phyloP scores from a whole-genome alignment of 2,888 invertebrate species.

The Pterobdella sp. region DNA sequence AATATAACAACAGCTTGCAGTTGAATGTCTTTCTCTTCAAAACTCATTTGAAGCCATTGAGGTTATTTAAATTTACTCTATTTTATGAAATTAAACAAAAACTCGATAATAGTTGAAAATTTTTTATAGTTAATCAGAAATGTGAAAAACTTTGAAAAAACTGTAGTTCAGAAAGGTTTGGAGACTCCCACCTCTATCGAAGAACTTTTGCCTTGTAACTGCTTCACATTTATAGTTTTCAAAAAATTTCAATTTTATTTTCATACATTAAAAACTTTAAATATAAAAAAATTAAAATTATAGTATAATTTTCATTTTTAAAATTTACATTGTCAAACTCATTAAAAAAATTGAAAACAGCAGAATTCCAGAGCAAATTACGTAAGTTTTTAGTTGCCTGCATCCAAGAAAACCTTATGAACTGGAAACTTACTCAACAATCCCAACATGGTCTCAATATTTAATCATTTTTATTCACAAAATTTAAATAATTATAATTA shows the following conservation, averaged over 20 bases:
- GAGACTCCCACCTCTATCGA: background rate
- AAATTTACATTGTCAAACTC: no score
- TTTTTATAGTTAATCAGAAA: background rate
- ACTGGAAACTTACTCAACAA: background rate
- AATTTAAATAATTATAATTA: no score
- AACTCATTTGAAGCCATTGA: background rate
- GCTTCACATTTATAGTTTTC: background rate
- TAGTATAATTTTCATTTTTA: background rate
- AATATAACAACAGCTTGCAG: background rate
- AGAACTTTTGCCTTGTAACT: background rate
- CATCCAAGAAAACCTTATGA: background rate
- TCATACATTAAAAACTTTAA: background rate
- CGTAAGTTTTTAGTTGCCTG: background rate
- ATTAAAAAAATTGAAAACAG: no score
- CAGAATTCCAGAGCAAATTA: background rate
- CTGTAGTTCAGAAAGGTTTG: background rate
- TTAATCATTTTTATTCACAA: no score
- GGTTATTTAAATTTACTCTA: background rate
- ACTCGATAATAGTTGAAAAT: no score
- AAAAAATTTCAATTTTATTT: background rate
- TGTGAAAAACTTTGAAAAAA: conserved; percentile 1
- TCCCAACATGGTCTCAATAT: no score
- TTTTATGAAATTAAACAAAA: background rate
- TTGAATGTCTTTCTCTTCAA: background rate
- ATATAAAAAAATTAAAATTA: background rate